Evolutionary conservation across 2,113 vertebrate genomes (phyloP).

Genomic region (Labeo rohita): DNA sequence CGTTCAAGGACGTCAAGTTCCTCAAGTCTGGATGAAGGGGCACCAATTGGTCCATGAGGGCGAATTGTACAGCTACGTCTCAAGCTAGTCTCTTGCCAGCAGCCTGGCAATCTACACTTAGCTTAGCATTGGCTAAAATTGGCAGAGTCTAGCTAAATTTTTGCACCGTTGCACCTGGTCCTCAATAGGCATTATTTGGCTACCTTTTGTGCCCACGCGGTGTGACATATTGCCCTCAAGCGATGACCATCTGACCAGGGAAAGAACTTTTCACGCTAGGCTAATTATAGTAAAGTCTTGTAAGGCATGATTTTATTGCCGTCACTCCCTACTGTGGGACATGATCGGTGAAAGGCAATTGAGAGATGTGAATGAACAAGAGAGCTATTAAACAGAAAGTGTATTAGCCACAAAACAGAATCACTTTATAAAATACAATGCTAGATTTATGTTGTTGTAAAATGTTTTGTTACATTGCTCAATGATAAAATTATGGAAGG

Average conservation of each 20-base stretch:
- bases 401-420: neutral
- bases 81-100: constrained; percentile 59
- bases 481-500: neutral
- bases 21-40: constrained; percentile 55
- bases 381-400: neutral
- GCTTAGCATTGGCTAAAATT: constrained; percentile 66
- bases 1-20: constrained; percentile 68
- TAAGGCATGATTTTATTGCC: constrained; percentile 70
- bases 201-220: constrained; percentile 78
- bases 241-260: constrained; percentile 82
- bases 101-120: constrained; percentile 61
- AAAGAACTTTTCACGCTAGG: constrained; percentile 68
- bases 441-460: neutral
- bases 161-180: constrained; percentile 75
- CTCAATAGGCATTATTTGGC: constrained; percentile 77
- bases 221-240: constrained; percentile 80
- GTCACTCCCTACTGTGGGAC: constrained; percentile 76
- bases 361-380: neutral
- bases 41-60: constrained; percentile 61
- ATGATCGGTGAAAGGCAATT: constrained; percentile 68
- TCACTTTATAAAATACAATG: neutral
- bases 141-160: constrained; percentile 72
- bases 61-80: constrained; percentile 62
- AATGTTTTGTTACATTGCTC: neutral
- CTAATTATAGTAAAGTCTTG: constrained; percentile 76